phyloP scores from a whole-genome alignment of 2,888 invertebrate genomes.

The Trichacis sp. region DNA sequence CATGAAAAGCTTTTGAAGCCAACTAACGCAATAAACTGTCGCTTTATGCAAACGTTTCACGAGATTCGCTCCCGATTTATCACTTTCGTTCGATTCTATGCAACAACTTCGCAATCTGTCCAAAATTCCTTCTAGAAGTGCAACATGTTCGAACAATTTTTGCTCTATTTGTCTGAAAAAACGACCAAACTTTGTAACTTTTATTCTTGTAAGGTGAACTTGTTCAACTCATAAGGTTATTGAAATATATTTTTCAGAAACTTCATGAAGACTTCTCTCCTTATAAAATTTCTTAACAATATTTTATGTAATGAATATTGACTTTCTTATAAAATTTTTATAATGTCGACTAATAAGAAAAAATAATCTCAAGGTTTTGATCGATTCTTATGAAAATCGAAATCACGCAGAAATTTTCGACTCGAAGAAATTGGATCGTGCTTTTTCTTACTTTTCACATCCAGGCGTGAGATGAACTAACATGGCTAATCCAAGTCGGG shows the following conservation, averaged over 20 bases:
- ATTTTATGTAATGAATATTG: too few species aligned
- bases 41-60: constrained; percentile 55
- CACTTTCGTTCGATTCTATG: constrained; percentile 48
- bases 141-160: constrained; percentile 85
- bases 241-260: too few species aligned
- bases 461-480: constrained; percentile 73
- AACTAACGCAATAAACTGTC: constrained; percentile 53
- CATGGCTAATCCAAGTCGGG: constrained; percentile 78
- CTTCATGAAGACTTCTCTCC: too few species aligned
- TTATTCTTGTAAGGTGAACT: too few species aligned
- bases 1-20: constrained; percentile 56
- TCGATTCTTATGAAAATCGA: too few species aligned
- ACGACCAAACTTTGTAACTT: too few species aligned
- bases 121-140: constrained; percentile 79
- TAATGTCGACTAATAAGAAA: too few species aligned
- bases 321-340: too few species aligned
- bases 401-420: too few species aligned
- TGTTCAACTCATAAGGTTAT: too few species aligned
- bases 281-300: too few species aligned
- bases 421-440: not conserved
- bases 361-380: too few species aligned
- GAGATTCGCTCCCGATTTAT: constrained; percentile 48
- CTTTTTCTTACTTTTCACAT: constrained; percentile 70
- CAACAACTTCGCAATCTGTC: constrained; percentile 74
- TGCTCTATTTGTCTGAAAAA: constrained; percentile 76